These are phyloP conservation scores for Drosophila quinaria DNA, from an alignment of 2,888 invertebrate species.

Conservation along the genomic window DNA sequence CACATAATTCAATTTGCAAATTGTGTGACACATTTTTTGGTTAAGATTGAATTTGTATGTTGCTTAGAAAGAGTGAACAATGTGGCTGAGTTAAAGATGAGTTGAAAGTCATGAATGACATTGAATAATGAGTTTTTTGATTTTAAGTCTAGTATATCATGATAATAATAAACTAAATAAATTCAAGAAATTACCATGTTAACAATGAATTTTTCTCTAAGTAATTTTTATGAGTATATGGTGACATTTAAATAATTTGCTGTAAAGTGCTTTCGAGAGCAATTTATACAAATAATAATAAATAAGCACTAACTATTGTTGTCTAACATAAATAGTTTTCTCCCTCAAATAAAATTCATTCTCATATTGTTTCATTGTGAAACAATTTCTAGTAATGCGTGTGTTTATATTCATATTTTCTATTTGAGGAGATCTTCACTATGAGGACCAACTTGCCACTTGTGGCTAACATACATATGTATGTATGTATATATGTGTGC, in stretches of 20 bases:
- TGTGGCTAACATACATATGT: constrained; percentile 25
- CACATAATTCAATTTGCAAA: background rate
- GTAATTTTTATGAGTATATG: background rate
- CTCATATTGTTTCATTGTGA: background rate
- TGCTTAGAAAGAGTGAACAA: background rate
- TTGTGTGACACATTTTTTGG: background rate
- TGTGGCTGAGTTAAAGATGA: background rate
- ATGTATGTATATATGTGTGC: background rate
- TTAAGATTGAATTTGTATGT: background rate
- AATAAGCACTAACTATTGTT: constrained; percentile 4
- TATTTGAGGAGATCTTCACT: constrained; percentile 22
- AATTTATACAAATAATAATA: constrained; percentile 23
- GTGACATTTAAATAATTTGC: background rate
- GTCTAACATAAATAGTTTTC: constrained; percentile 7
- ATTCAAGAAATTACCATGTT: background rate
- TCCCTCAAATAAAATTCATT: background rate
- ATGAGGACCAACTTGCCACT: constrained; percentile 24
- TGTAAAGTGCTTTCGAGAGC: constrained; percentile 7
- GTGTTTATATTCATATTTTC: constrained; percentile 1
- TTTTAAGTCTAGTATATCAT: background rate
- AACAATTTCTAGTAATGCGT: background rate
- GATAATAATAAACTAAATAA: background rate
- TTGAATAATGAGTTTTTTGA: background rate
- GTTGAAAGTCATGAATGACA: background rate
- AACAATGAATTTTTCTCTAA: background rate